These are phyloP conservation scores for Marcusenius ussheri DNA, from an alignment of 2,113 vertebrate genomes.

Conservation along the genomic window DNA sequence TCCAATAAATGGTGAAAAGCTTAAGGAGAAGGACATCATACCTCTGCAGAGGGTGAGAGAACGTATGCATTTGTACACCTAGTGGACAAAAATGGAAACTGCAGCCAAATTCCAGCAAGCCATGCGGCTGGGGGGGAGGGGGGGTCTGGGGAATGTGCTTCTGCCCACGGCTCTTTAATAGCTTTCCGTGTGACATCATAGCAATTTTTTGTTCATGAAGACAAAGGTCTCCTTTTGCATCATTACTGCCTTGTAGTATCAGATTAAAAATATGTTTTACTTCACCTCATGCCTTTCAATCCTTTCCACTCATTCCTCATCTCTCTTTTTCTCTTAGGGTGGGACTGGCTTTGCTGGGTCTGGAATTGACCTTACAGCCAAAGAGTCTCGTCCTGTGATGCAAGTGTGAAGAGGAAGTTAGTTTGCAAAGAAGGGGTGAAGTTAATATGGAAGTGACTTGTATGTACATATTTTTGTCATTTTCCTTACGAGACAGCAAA, in stretches of 20 bases:
- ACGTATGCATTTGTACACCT: background rate
- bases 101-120: background rate
- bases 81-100: constrained; percentile 1
- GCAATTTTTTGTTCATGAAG: background rate
- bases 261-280: background rate
- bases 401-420: constrained; percentile 58
- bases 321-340: constrained; percentile 54
- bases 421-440: background rate
- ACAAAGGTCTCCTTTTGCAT: background rate
- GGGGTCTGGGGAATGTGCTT: background rate
- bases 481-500: background rate
- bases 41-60: constrained; percentile 69
- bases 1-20: constrained; percentile 66
- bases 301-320: background rate
- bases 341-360: constrained; percentile 77
- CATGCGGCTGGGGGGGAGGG: background rate
- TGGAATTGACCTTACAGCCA: constrained; percentile 70
- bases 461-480: background rate
- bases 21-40: constrained; percentile 74
- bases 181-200: background rate
- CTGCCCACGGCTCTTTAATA: background rate
- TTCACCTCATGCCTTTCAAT: background rate
- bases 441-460: background rate
- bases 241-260: background rate
- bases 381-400: constrained; percentile 83